Conservation (phyloP, 2,113 vertebrate genomes). For the Dunckerocampus dactyliophorus region DNA sequence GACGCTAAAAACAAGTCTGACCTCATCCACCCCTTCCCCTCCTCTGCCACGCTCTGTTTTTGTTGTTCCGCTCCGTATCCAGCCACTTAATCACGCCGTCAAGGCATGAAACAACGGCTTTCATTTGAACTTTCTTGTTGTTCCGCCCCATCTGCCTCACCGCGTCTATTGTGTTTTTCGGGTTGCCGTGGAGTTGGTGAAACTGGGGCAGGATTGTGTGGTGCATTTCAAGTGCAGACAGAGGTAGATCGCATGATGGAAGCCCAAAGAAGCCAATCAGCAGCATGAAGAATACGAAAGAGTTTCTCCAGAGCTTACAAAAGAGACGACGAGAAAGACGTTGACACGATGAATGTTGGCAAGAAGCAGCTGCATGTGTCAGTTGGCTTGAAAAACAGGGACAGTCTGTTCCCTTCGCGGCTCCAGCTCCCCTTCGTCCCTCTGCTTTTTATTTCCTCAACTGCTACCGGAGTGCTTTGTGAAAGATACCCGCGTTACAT, state of each 20-base stretch:
- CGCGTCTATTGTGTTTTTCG: conserved; percentile 38
- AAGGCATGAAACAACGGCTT: conserved; percentile 37
- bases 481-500: conserved; percentile 34
- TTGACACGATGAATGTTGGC: conserved; percentile 57
- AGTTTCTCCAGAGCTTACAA: conserved; percentile 26
- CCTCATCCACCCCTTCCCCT: conserved; percentile 37
- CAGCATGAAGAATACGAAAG: conserved; percentile 8
- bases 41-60: conserved; percentile 44
- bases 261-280: conserved; percentile 3
- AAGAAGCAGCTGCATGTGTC: conserved; percentile 50
- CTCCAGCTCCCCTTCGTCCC: conserved; percentile 25
- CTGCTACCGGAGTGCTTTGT: conserved; percentile 35
- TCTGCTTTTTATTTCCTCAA: conserved; percentile 41
- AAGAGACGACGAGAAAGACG: conserved; percentile 16
- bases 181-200: conserved; percentile 47
- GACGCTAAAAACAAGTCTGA: conserved; percentile 39
- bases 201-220: conserved; percentile 37
- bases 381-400: conserved; percentile 61
- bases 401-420: conserved; percentile 63
- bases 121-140: conserved; percentile 33
- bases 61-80: conserved; percentile 49
- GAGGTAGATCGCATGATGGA: too few relatives aligned
- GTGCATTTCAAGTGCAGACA: conserved; percentile 44
- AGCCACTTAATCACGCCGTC: conserved; percentile 51
- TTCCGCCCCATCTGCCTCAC: conserved; percentile 22